phyloP scores from a whole-genome alignment of 2,888 invertebrate genomes.

The Netelia melanura region DNA sequence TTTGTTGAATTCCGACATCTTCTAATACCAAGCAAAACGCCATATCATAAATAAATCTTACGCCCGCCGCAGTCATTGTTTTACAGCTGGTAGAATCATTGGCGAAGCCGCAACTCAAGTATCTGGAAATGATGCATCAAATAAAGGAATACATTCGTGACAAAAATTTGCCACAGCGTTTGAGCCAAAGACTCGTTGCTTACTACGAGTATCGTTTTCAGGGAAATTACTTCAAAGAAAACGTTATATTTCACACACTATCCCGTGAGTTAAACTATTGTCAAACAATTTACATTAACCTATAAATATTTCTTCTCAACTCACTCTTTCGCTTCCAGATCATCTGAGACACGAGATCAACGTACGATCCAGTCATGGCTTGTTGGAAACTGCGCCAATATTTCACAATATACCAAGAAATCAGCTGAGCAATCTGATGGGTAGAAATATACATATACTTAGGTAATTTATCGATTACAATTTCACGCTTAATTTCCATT shows the following conservation, averaged over 20 bases:
- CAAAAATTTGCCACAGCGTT: slow-evolving; percentile 86
- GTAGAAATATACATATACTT: slow-evolving; percentile 65
- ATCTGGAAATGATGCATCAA: slow-evolving; percentile 86
- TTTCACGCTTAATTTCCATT: not conserved
- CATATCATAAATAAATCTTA: slow-evolving; percentile 1
- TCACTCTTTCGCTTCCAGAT: slow-evolving; percentile 64
- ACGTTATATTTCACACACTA: slow-evolving; percentile 86
- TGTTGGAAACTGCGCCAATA: slow-evolving; percentile 79
- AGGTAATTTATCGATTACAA: not conserved
- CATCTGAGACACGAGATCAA: slow-evolving; percentile 80
- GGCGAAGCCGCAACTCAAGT: slow-evolving; percentile 84
- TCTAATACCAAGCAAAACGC: not conserved
- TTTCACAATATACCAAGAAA: slow-evolving; percentile 77
- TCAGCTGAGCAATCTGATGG: slow-evolving; percentile 77
- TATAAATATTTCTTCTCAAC: slow-evolving; percentile 18
- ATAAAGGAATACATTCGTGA: slow-evolving; percentile 87
- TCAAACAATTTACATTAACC: not conserved
- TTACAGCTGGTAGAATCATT: slow-evolving; percentile 84
- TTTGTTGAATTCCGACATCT: slow-evolving; percentile 62
- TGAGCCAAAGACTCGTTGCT: slow-evolving; percentile 86
- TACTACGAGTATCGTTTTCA: slow-evolving; percentile 88
- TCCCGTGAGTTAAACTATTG: slow-evolving; percentile 83
- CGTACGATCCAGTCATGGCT: slow-evolving; percentile 77
- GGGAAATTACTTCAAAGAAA: slow-evolving; percentile 87
- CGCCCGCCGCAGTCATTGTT: slow-evolving; percentile 80